A percentile compares a stretch with the other conserved stretches of the same genome.
phyloP scores from a whole-genome alignment of 2,113 vertebrate species.

The Ictalurus furcatus region DNA sequence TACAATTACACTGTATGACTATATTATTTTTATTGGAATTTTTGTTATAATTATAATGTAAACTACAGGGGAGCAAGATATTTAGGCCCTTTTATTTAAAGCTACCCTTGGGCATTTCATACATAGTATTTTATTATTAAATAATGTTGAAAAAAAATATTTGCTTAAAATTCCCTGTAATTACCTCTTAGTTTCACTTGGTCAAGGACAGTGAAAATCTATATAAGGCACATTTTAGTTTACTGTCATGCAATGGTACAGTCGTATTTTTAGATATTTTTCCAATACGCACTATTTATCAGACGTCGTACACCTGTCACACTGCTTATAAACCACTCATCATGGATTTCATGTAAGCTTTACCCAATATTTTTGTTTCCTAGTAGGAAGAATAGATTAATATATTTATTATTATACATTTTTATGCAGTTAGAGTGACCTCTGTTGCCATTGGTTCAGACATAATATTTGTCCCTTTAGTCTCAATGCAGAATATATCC shows the following conservation, averaged over 20 bases:
- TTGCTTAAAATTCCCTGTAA: background rate
- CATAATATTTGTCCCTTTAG: constrained; percentile 56
- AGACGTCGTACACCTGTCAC: background rate
- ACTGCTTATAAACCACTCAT: background rate
- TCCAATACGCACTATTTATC: background rate
- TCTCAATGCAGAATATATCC: constrained; percentile 53
- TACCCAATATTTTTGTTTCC: background rate
- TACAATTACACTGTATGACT: background rate
- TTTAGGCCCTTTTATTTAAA: constrained; percentile 2
- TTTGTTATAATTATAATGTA: background rate
- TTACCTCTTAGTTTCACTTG: background rate
- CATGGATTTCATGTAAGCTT: background rate
- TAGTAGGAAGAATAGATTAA: background rate
- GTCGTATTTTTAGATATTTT: background rate
- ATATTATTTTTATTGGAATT: background rate
- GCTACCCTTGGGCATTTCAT: background rate
- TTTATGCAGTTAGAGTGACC: constrained; percentile 52
- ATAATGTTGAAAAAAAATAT: background rate
- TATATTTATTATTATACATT: background rate
- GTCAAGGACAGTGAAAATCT: background rate
- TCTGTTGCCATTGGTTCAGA: constrained; percentile 62
- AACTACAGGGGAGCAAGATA: background rate
- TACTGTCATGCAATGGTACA: background rate
- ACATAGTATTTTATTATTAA: background rate
- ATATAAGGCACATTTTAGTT: background rate